phyloP scores from a whole-genome alignment of 2,888 invertebrate genomes.

The Linyphia triangularis region DNA sequence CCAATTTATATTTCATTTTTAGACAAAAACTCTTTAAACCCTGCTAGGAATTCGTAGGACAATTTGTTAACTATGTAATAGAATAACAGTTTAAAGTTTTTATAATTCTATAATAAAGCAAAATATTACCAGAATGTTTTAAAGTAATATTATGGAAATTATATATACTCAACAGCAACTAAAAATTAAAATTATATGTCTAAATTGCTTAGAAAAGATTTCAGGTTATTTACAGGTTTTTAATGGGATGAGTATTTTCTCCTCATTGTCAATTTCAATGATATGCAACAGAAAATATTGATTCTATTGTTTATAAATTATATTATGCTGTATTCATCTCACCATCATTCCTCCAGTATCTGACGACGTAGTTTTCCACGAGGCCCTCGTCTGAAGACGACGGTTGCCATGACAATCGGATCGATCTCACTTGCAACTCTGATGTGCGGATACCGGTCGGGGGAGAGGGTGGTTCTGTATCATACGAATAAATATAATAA shows the following conservation, averaged over 20 bases:
- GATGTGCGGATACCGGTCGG: constrained; percentile 65
- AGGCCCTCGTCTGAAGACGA: constrained; percentile 64
- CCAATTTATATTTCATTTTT: too few relatives aligned
- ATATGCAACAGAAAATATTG: not conserved
- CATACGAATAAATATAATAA: too few relatives aligned
- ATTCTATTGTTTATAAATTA: not conserved
- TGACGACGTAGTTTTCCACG: constrained; percentile 71
- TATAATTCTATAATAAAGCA: too few relatives aligned
- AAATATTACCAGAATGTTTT: too few relatives aligned
- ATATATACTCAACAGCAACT: too few relatives aligned
- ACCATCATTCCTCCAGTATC: constrained; percentile 75
- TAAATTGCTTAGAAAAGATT: too few relatives aligned
- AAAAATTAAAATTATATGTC: too few relatives aligned
- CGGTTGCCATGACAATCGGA: constrained; percentile 71
- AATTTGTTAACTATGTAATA: too few relatives aligned
- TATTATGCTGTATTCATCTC: not conserved
- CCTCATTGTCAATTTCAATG: not conserved
- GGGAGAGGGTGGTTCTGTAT: constrained; percentile 73
- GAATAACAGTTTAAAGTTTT: too few relatives aligned
- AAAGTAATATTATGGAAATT: too few relatives aligned
- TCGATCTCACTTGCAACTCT: constrained; percentile 60
- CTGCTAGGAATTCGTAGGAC: too few relatives aligned
- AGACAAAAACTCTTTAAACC: too few relatives aligned
- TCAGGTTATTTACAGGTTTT: not conserved
- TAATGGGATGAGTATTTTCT: not conserved